Conservation (phyloP, 2,797 vertebrate genomes). For the Microchirus variegatus region DNA sequence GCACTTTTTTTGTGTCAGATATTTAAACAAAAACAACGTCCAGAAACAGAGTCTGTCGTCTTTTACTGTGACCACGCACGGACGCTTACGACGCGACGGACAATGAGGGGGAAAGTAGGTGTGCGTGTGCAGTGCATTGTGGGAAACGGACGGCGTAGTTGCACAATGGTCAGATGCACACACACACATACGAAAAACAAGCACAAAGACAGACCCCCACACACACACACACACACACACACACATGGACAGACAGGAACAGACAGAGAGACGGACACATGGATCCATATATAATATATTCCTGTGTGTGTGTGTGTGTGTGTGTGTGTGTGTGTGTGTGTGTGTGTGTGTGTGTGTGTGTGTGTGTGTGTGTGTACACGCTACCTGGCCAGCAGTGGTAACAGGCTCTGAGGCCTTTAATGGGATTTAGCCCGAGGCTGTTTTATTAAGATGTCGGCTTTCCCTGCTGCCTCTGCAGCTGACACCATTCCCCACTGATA, state of each 20-base stretch:
- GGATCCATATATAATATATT: conserved; percentile 82
- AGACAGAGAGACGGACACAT: conserved; percentile 78
- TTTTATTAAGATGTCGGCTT: conserved; percentile 99
- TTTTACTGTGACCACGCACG: too few relatives aligned
- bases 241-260: conserved; percentile 79
- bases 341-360: conserved; percentile 58
- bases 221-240: not conserved
- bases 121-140: conserved; percentile 16
- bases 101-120: conserved; percentile 33
- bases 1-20: too few relatives aligned
- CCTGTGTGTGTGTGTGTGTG: conserved; percentile 42
- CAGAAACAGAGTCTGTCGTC: too few relatives aligned
- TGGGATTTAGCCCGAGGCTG: conserved; percentile 99
- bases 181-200: conserved; percentile 17
- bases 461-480: conserved; percentile 99
- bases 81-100: not conserved
- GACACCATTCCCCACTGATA: conserved; percentile 95
- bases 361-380: conserved; percentile 77
- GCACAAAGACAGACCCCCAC: conserved; percentile 69
- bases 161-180: conserved; percentile 81
- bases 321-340: conserved; percentile 37
- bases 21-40: too few relatives aligned
- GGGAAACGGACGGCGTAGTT: conserved; percentile 70
- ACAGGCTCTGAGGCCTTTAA: conserved; percentile 99
- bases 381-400: conserved; percentile 99